Base-by-base conservation (phyloP, 2,113 vertebrate species). In the Halcyon malimbica region DNA sequence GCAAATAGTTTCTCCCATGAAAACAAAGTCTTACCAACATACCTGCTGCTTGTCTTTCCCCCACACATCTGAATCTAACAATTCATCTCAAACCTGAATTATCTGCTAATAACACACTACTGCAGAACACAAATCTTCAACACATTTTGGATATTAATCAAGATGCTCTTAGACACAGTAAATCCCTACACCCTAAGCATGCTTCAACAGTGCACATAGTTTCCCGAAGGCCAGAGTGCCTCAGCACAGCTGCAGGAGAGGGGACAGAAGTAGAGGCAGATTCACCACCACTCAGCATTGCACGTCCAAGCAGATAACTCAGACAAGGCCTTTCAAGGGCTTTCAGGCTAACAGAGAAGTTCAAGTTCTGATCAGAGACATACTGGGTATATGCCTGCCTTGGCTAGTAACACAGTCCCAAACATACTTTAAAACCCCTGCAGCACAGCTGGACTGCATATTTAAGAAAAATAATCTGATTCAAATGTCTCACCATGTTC, bases 261-360 rank as follows among this genome's bases (percentile, higher is more conserved):
- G 5, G 85, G 35, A 14, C 18, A 35, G 50, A 77, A 50, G 59
- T 2, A 42, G 29, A 60, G 53, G 16, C 33, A 65, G 60, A 65
- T 28, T 39, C 16, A 15, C 5, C 64, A 37, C 10, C 21, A 13
- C 10, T 16, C 41, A 29, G n/a, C n/a, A 67, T 13, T 41, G 31
- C 25, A 39, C 0, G 0, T 64, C 53, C 39, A 69, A 56, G 42
- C 0, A 1, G 33, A 46, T 8, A 83, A 8, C 23, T 46, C 18
- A 46, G n/a, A 24, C 13, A 88, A 76, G 41, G 37, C 29, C 48
- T 70, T 60, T 42, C 35, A 64, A 37, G 41, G 13, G 9, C 46
- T 63, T 79, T 35, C 76, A 63, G 54, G n/a, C 14, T 50, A 69
- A 46, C 42, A 83, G 41, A 71, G 33, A 46, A 3, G 20, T 56